These are phyloP conservation scores for Cygnus olor DNA, from an alignment of 2,797 vertebrate species.

Conservation along the genomic window DNA sequence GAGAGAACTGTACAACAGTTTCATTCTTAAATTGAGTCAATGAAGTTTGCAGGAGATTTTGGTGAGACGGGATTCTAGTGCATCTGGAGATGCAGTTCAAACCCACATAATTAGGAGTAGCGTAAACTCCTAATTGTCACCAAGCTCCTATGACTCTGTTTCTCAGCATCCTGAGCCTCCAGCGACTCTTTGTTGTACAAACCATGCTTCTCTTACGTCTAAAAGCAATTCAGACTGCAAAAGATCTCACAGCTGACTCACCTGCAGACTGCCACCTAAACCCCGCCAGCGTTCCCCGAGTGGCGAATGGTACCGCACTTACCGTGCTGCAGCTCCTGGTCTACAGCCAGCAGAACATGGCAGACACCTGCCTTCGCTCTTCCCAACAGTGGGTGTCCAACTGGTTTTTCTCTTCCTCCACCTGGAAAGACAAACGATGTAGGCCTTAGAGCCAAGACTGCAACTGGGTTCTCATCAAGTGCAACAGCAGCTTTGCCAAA, in stretches of 20 bases:
- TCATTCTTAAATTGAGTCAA: not conserved
- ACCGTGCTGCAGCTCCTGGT: not conserved
- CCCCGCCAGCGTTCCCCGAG: not conserved
- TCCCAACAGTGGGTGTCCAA: accelerated
- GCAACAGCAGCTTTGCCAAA: not conserved
- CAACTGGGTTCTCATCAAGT: not conserved
- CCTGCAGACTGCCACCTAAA: not conserved
- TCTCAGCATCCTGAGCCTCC: not conserved
- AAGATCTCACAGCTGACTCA: accelerated
- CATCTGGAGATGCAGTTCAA: not conserved
- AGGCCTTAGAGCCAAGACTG: not conserved
- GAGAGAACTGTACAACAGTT: not conserved
- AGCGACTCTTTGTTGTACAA: not conserved
- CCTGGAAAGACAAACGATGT: not conserved
- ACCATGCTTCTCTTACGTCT: not conserved
- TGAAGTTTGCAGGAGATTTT: not conserved
- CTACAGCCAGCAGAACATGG: accelerated
- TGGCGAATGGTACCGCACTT: not conserved
- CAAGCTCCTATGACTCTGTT: not conserved
- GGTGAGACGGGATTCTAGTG: not conserved
- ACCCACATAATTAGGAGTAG: not conserved
- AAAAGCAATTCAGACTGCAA: not conserved
- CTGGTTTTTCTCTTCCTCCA: not conserved
- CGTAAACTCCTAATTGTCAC: not conserved
- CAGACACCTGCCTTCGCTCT: accelerated